phyloP scores from a whole-genome alignment of 2,888 invertebrate species.

The Neoitamus cyanurus region DNA sequence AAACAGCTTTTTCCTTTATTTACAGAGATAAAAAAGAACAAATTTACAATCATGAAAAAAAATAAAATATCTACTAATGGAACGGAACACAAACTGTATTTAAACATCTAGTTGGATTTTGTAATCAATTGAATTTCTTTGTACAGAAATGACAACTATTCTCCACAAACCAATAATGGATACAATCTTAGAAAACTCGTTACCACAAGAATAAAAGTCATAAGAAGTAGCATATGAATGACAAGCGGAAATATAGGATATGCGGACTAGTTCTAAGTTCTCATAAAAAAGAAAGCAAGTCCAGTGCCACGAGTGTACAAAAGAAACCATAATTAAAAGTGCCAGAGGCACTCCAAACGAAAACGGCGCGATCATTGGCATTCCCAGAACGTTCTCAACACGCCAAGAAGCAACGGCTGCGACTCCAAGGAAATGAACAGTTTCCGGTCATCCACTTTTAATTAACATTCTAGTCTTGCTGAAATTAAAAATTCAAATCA shows the following conservation, averaged over 20 bases:
- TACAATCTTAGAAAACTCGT: not conserved
- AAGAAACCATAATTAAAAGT: not conserved
- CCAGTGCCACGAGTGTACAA: not conserved
- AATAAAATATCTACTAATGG: too few relatives aligned
- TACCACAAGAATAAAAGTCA: too few relatives aligned
- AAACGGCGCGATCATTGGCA: not conserved
- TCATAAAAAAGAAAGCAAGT: not conserved
- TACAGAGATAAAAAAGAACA: too few relatives aligned
- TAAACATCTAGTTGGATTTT: too few relatives aligned
- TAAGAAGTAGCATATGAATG: not conserved
- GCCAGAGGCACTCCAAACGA: not conserved
- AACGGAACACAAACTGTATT: too few relatives aligned
- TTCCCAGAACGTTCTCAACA: not conserved
- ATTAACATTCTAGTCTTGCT: conserved; percentile 40
- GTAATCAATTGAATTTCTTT: too few relatives aligned
- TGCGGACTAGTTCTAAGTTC: not conserved
- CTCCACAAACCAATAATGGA: not conserved
- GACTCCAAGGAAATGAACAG: conserved; percentile 36
- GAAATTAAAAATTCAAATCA: conserved; percentile 43
- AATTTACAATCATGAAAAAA: too few relatives aligned
- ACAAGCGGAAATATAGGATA: not conserved
- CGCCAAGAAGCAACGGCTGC: not conserved
- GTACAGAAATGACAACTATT: too few relatives aligned
- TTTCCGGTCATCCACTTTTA: conserved; percentile 46
- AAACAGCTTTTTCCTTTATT: too few relatives aligned